These are phyloP conservation scores for Alitta virens DNA, from an alignment of 2,888 invertebrate species.

Conservation along the genomic window DNA sequence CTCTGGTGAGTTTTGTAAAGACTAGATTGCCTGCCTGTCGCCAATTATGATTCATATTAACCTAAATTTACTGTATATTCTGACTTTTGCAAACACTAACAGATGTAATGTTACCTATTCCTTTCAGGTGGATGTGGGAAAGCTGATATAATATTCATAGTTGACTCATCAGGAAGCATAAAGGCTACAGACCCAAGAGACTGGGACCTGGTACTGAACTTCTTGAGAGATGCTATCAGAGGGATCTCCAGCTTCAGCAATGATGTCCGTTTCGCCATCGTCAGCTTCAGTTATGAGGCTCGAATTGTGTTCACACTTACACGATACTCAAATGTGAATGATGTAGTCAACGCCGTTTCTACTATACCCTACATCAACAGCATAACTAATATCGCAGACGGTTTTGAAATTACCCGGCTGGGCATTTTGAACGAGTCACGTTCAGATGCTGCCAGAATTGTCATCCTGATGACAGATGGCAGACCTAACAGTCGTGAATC, in stretches of 20 bases:
- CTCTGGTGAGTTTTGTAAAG: no score
- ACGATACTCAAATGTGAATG: neutral
- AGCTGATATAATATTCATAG: neutral
- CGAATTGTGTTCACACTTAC: neutral
- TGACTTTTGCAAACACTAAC: no score
- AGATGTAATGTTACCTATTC: neutral
- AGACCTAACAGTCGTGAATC: neutral
- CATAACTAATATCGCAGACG: neutral
- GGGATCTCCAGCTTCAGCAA: no score
- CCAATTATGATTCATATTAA: no score
- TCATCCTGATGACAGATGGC: neutral
- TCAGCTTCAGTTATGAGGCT: neutral
- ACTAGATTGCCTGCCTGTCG: no score
- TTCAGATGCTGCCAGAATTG: neutral
- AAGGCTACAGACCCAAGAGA: neutral
- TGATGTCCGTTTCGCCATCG: neutral
- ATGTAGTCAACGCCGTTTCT: neutral
- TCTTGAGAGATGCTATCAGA: neutral
- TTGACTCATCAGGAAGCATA: neutral
- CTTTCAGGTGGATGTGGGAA: neutral
- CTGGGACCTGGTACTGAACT: neutral
- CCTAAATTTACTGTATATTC: no score
- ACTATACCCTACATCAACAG: neutral
- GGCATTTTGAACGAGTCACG: neutral
- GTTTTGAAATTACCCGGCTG: neutral